A percentile compares a stretch with the other conserved stretches of the same genome.
These are phyloP conservation scores for Calameuta filiformis DNA, from an alignment of 2,888 invertebrate species.

Conservation along the genomic window DNA sequence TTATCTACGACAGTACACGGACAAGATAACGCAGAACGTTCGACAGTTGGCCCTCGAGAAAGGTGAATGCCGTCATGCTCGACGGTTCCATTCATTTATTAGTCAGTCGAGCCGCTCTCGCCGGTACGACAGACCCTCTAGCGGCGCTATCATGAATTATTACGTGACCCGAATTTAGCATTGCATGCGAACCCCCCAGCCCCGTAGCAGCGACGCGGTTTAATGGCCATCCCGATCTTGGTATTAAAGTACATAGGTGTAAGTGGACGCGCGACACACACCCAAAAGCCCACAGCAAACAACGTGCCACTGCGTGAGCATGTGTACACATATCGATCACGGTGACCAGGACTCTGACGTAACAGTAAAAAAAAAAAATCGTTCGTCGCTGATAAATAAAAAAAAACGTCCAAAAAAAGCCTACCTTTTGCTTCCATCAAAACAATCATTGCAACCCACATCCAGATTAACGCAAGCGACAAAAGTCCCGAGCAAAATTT, in stretches of 20 bases:
- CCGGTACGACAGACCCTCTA: slow-evolving; percentile 28
- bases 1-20: neutral
- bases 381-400: neutral
- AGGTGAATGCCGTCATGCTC: neutral
- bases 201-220: slow-evolving; percentile 18
- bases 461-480: neutral
- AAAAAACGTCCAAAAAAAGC: too few species aligned
- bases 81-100: slow-evolving; percentile 33
- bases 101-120: slow-evolving; percentile 19
- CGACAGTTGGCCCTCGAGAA: neutral
- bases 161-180: slow-evolving; percentile 52
- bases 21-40: neutral
- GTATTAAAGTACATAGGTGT: neutral
- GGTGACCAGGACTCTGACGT: neutral
- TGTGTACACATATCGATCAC: neutral
- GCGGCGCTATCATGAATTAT: slow-evolving; percentile 50
- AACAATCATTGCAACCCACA: neutral
- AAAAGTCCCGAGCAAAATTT: neutral
- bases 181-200: slow-evolving; percentile 34
- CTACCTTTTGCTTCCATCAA: too few species aligned
- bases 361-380: neutral
- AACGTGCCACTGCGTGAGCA: neutral
- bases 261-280: neutral
- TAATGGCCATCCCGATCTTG: slow-evolving; percentile 31
- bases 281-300: neutral